A percentile compares a stretch with the other conserved stretches of the same genome.
phyloP scores from a whole-genome alignment of 1,140 invertebrate species.

The Apolygus lucorum region DNA sequence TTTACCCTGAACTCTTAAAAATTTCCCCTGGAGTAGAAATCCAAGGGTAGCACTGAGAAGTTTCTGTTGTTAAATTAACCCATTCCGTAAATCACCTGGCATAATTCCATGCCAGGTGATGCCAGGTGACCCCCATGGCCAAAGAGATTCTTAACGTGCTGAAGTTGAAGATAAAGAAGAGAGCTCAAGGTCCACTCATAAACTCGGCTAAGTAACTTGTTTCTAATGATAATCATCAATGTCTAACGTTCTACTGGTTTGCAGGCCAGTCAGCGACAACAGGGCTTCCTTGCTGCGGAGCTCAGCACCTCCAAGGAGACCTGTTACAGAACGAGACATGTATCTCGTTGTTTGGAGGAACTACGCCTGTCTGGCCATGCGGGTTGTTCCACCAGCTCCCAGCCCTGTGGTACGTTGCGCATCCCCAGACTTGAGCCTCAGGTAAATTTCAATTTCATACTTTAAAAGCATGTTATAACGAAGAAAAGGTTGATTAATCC shows the following conservation, averaged over 20 bases:
- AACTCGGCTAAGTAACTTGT: no score
- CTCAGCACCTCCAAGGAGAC: conserved; percentile 68
- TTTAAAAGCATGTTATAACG: not conserved
- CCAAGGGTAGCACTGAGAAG: no score
- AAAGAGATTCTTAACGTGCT: no score
- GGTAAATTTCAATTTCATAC: conserved; percentile 50
- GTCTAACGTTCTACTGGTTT: conserved; percentile 26
- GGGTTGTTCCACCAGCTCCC: conserved; percentile 75
- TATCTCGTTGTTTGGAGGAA: conserved; percentile 94
- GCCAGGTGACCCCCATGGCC: no score
- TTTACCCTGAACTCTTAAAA: no score
- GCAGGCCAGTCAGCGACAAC: conserved; percentile 91
- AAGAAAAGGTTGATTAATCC: not conserved
- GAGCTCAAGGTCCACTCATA: no score
- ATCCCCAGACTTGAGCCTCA: conserved; percentile 83
- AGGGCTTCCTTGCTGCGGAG: conserved; percentile 81
- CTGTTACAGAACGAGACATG: conserved; percentile 79
- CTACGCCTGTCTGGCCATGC: conserved; percentile 89
- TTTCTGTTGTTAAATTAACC: no score
- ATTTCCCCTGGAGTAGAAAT: no score
- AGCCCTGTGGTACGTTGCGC: conserved; percentile 77
- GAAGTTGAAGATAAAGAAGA: no score
- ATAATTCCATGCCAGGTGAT: no score
- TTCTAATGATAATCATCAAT: no score
- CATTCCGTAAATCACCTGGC: no score